These are phyloP conservation scores for Sebastes aleutianus DNA, from an alignment of 2,797 vertebrate species.

Conservation along the genomic window DNA sequence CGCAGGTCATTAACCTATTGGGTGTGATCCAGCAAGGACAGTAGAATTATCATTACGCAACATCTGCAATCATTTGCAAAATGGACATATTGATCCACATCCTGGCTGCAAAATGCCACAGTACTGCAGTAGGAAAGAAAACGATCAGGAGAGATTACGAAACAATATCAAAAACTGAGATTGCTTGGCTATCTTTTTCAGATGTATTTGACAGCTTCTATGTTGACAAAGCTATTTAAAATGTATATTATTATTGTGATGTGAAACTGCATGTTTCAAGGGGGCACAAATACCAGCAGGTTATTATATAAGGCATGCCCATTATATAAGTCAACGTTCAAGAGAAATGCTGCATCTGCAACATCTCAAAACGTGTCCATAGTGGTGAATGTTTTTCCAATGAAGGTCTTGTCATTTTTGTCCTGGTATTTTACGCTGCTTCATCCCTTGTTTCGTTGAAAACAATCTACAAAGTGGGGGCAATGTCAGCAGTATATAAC, in stretches of 20 bases:
- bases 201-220: conserved; percentile 11
- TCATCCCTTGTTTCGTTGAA: background rate
- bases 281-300: background rate
- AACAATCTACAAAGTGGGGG: background rate
- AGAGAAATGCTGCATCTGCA: conserved; percentile 7
- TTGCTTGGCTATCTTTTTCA: background rate
- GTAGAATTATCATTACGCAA: conserved; percentile 59
- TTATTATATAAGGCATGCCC: conserved; percentile 29
- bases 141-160: background rate
- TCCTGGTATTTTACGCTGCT: background rate
- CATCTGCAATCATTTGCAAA: conserved; percentile 53
- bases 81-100: conserved; percentile 49
- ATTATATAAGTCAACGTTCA: background rate
- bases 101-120: conserved; percentile 24
- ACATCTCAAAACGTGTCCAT: background rate
- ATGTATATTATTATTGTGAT: conserved; percentile 31
- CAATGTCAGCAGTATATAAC: background rate
- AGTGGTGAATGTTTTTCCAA: background rate
- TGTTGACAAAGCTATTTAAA: conserved; percentile 23
- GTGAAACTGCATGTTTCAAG: conserved; percentile 41
- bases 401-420: background rate
- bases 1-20: conserved; percentile 65
- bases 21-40: conserved; percentile 38
- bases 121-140: conserved; percentile 1
- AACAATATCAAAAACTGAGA: background rate